Evolutionary conservation across 2,888 invertebrate genomes (phyloP).

Genomic region (Microchrysa polita): DNA sequence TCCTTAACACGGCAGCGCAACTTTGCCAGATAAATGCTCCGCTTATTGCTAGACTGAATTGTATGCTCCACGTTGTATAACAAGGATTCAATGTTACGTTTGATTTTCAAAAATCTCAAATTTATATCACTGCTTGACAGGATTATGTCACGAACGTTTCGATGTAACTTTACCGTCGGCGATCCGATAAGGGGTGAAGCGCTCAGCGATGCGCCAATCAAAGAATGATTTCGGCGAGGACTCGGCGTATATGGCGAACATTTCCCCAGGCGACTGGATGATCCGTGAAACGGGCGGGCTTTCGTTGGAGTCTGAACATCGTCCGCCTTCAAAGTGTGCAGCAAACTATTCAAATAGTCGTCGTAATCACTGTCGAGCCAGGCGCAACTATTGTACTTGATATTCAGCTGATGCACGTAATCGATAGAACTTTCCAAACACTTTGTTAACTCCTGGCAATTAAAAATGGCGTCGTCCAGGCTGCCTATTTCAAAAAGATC

Average conservation of each 20-base stretch:
- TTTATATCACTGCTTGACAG: slow-evolving; percentile 44
- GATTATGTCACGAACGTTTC: slow-evolving; percentile 42
- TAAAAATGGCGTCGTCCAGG: slow-evolving; percentile 45
- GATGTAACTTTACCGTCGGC: slow-evolving; percentile 18
- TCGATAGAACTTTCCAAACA: slow-evolving; percentile 45
- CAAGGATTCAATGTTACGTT: slow-evolving; percentile 45
- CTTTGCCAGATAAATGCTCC: slow-evolving; percentile 10
- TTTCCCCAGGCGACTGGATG: background rate
- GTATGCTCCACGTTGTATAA: slow-evolving; percentile 45
- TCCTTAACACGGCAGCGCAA: slow-evolving; percentile 26
- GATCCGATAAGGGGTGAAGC: background rate
- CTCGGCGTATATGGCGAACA: background rate
- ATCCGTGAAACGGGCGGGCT: background rate
- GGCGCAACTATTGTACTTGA: slow-evolving; percentile 44
- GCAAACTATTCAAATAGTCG: slow-evolving; percentile 37
- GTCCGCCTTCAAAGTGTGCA: background rate
- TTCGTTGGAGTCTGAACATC: background rate
- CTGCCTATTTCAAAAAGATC: slow-evolving; percentile 38
- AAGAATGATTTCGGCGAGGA: background rate
- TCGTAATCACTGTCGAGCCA: slow-evolving; percentile 44
- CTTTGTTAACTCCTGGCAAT: slow-evolving; percentile 46
- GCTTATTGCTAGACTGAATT: slow-evolving; percentile 37
- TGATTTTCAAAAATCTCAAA: slow-evolving; percentile 48
- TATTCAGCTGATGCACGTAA: slow-evolving; percentile 44
- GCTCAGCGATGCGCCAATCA: background rate